These are phyloP conservation scores for Phyllostomus discolor DNA, from an alignment of 2,113 vertebrate species.

Conservation along the genomic window DNA sequence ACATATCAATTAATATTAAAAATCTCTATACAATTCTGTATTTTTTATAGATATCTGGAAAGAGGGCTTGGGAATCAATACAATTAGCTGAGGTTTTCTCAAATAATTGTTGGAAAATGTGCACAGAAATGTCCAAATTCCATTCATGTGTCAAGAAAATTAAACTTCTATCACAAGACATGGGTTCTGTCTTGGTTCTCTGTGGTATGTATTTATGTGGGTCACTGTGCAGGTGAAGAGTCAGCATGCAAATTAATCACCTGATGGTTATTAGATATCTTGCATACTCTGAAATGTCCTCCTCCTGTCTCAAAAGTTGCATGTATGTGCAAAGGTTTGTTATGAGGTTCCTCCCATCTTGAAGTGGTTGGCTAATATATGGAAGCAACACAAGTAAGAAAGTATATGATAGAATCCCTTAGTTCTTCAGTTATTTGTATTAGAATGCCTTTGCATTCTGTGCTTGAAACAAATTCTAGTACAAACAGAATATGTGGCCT, in stretches of 20 bases:
- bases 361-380: not conserved
- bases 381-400: not conserved
- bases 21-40: not conserved
- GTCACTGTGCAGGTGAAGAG: not conserved
- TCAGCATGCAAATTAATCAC: not conserved
- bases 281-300: not conserved
- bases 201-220: not conserved
- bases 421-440: not conserved
- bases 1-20: not conserved
- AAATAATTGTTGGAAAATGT: not conserved
- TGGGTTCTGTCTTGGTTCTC: not conserved
- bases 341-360: not conserved
- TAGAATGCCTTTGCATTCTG: not conserved
- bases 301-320: not conserved
- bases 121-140: not conserved
- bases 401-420: not conserved
- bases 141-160: not conserved
- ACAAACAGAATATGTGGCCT: not conserved
- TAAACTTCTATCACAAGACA: not conserved
- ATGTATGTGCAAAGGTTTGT: not conserved
- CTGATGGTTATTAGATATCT: not conserved
- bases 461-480: not conserved
- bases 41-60: not conserved
- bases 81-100: not conserved
- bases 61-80: not conserved